Base-by-base conservation (phyloP, 2,797 vertebrate genomes). In the Ispidina picta region DNA sequence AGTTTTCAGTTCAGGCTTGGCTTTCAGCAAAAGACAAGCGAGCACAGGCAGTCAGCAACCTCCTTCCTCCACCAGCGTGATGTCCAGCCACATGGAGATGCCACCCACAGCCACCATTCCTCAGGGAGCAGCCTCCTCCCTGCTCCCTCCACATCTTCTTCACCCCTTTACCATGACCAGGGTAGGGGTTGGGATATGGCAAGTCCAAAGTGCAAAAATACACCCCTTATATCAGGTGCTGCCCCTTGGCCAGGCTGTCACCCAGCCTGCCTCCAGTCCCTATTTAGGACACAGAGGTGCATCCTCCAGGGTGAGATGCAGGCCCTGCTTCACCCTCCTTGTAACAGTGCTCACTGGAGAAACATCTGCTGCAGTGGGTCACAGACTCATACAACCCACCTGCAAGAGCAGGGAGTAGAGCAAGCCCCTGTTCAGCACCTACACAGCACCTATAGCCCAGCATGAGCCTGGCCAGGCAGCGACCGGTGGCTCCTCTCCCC, bases 171-270 rank as follows among this genome's bases (percentile, higher is more conserved):
- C n/a, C 37, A 88, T 62, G 63, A 83, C 15, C 9, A 48, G 22
- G 25, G 26, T 2, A 77, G 21, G 17, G 7, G 7, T 1, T 60
- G 18, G 26, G 12, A 41, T 8, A 20, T 65, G 44, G 26, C 54
- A 86, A 54, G 33, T 48, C 62, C 7, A 10, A 5, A 23, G 19
- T 7, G 21, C 51, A 52, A 49, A 81, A 65, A 71, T 44, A 44
- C 12, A 49, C 25, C 49, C n/a, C 12, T 4, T 2, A 0, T 16
- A 33, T 12, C 6, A 10, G 10, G 18, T 26, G 2, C 58, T 68
- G 69, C 39, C 49, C 65, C 58, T 79, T 2, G 16, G 33, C n/a
- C 41, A 59, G 35, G 44, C 39, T 77, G 48, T 44, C 15, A 8
- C 15, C 28, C 41, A 31, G 9, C 35, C 55, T 79, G 55, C 19